These are phyloP conservation scores for Thomomys bottae DNA, from an alignment of 2,113 vertebrate species.

Conservation along the genomic window DNA sequence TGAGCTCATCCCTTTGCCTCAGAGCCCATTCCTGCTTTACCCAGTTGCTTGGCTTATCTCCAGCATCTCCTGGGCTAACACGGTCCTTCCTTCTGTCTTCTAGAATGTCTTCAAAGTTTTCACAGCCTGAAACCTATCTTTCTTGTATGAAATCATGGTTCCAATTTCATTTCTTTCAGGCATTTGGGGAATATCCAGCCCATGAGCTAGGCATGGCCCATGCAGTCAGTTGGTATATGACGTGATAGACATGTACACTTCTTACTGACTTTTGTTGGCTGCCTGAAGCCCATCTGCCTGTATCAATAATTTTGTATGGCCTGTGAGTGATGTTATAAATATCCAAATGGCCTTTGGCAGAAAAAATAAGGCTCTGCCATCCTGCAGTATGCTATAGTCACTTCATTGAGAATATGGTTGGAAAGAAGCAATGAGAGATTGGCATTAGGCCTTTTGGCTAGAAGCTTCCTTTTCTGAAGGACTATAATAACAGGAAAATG, in stretches of 20 bases:
- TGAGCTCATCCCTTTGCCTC: not conserved
- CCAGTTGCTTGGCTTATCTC: not conserved
- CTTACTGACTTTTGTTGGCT: too few relatives aligned
- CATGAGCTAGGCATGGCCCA: too few relatives aligned
- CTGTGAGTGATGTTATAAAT: too few relatives aligned
- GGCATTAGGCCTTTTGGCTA: not conserved
- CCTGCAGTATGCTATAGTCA: too few relatives aligned
- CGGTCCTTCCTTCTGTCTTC: not conserved
- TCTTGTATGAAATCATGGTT: not conserved
- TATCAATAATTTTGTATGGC: too few relatives aligned
- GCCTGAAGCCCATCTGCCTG: too few relatives aligned
- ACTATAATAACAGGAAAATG: not conserved
- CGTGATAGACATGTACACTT: too few relatives aligned
- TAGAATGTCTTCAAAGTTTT: not conserved
- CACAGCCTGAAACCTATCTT: not conserved
- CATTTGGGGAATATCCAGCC: too few relatives aligned
- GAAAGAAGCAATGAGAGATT: not conserved
- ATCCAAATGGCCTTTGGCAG: too few relatives aligned
- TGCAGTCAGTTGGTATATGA: too few relatives aligned
- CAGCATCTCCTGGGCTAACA: not conserved
- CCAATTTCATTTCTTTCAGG: not conserved
- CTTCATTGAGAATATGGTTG: constrained; percentile 8
- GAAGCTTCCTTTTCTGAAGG: not conserved
- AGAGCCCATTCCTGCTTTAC: not conserved
- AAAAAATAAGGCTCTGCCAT: too few relatives aligned